Evolutionary conservation across 2,113 vertebrate genomes (phyloP), one percentile per base, ranked within the genome.

Genomic region (Scortum barcoo): DNA sequence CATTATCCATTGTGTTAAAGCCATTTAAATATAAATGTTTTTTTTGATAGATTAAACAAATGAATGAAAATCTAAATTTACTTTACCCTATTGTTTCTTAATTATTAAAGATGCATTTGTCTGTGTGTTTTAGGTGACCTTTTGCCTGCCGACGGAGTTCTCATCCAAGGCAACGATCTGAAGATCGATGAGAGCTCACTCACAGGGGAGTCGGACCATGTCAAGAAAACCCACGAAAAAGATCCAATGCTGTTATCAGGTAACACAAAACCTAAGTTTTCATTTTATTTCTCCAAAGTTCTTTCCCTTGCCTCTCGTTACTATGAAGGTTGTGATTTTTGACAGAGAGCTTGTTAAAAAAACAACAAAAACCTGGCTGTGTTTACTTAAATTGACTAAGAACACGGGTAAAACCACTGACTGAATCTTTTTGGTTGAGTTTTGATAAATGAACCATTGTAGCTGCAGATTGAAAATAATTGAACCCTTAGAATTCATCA

Each of bases 171-270:
- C 87, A 99, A 99, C 24, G 98, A 99, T 89, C 96, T 99, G 58
- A 99, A 98, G 95, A 97, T 99, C 68, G 98, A 99, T 84, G 98
- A 99, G 94, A 99, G 98, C 88, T 99, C 98, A 0, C 93, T 99
- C 91, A 99, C 98, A 65, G 98, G 98, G 81, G 98, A 99, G 95
- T 99, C 98, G 54, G 98, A 99, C 93, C 98, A 98, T 78, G 98
- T 99, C 91, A 99, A 97, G 93, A 99, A 99, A 89, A 96, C 94
- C 17, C 90, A 95, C 90, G 96, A 96, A 88, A 98, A 97, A 92
- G 98, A 99, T 94, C 97, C 97, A 69, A 96, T 99, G 96, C 96
- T 99, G 83, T 94, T 99, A 77, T 99, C 98, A 94, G 98, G 98
- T 99, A 89, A 81, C 12, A 3, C 7, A 0, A 56, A 75, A 16